These are phyloP conservation scores for Drosophila micromelanica DNA, from an alignment of 1,140 invertebrate genomes.

Conservation along the genomic window DNA sequence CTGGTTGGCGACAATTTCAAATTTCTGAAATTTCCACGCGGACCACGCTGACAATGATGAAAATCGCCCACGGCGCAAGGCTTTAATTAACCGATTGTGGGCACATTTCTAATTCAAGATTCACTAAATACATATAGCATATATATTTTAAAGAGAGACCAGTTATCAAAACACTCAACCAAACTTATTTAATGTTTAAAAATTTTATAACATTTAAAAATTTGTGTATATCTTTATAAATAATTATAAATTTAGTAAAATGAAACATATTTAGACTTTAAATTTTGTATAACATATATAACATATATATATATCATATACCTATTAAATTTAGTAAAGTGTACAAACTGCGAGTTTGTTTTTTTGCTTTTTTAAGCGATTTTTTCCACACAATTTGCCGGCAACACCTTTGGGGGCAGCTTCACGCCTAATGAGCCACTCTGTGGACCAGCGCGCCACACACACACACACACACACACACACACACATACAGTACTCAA, in stretches of 20 bases:
- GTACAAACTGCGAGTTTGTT: conserved; percentile 29
- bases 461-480: neutral
- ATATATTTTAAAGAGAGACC: too few relatives aligned
- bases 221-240: neutral
- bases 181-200: too few relatives aligned
- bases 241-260: neutral
- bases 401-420: conserved; percentile 56
- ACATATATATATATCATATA: neutral
- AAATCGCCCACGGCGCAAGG: conserved; percentile 40
- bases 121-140: too few relatives aligned
- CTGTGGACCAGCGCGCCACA: neutral
- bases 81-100: conserved; percentile 73
- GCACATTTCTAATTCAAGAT: neutral
- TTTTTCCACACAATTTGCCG: conserved; percentile 73
- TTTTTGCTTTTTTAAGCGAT: neutral
- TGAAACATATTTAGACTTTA: too few relatives aligned
- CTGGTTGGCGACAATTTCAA: conserved; percentile 55
- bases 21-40: conserved; percentile 22
- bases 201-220: too few relatives aligned
- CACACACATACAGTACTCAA: conserved; percentile 2
- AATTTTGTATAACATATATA: too few relatives aligned
- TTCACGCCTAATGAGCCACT: conserved; percentile 71
- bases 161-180: too few relatives aligned
- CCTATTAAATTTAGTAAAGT: conserved; percentile 10
- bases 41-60: conserved; percentile 41